Conservation (phyloP, 2,113 vertebrate genomes). For the Puntigrus tetrazona region DNA sequence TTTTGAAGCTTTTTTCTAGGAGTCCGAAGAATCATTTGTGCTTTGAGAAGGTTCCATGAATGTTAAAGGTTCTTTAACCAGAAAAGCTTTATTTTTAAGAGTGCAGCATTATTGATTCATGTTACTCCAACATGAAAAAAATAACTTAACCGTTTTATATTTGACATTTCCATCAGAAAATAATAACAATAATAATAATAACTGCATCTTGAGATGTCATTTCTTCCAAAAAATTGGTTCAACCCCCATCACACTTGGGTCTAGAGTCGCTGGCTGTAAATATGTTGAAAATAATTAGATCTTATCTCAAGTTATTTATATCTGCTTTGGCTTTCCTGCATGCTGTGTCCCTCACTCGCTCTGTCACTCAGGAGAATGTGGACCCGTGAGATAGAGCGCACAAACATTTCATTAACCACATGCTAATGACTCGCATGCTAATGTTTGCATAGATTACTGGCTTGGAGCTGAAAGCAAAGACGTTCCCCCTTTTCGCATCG, state of each 20-base stretch:
- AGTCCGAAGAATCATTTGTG: not conserved
- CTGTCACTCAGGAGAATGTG: slow-evolving; percentile 67
- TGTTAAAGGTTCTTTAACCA: not conserved
- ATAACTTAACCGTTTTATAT: not conserved
- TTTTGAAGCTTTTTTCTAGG: not conserved
- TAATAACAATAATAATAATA: too few relatives aligned
- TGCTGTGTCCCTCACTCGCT: slow-evolving; percentile 67
- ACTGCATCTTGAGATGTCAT: slow-evolving; percentile 19
- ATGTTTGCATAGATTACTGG: slow-evolving; percentile 65
- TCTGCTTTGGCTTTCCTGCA: slow-evolving; percentile 65
- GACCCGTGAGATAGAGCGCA: slow-evolving; percentile 66
- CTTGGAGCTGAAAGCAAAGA: slow-evolving; percentile 20
- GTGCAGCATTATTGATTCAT: not conserved
- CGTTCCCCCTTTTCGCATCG: not conserved
- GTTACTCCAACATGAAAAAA: not conserved
- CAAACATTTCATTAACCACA: slow-evolving; percentile 64
- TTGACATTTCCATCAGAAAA: slow-evolving; percentile 28
- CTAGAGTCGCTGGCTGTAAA: slow-evolving; percentile 33
- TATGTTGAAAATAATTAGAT: slow-evolving; percentile 71
- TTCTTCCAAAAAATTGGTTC: slow-evolving; percentile 1
- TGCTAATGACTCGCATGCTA: slow-evolving; percentile 73
- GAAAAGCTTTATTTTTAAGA: not conserved
- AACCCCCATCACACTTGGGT: slow-evolving; percentile 19
- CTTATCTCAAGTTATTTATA: slow-evolving; percentile 71
- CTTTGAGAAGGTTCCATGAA: too few relatives aligned